Percentiles rank a stretch among this genome's conserved stretches.
phyloP scores from a whole-genome alignment of 1,140 invertebrate species.

The Bradynema listronoti region DNA sequence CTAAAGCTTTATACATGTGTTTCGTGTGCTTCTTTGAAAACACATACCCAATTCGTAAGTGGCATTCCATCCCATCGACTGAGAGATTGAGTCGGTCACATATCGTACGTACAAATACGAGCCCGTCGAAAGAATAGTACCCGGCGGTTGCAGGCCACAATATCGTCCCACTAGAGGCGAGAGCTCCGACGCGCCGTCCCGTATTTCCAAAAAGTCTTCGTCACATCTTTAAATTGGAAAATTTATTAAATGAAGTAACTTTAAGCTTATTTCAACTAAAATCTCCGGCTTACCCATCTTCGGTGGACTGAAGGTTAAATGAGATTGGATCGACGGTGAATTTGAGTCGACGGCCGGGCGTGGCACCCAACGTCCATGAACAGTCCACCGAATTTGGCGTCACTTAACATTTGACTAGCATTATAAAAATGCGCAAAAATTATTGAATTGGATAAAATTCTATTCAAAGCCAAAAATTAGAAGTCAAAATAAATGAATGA shows the following conservation, averaged over 20 bases:
- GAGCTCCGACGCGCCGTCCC: slow-evolving; percentile 39
- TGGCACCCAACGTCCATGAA: slow-evolving; percentile 41
- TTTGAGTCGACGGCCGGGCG: slow-evolving; percentile 47
- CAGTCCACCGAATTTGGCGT: slow-evolving; percentile 47
- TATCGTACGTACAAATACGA: slow-evolving; percentile 45
- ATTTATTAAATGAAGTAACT: slow-evolving; percentile 2
- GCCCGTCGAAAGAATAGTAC: slow-evolving; percentile 48
- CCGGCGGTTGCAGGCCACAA: slow-evolving; percentile 36
- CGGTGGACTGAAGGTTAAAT: slow-evolving; percentile 30
- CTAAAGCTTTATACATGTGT: slow-evolving; percentile 24
- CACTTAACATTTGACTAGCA: no score
- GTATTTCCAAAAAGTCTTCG: slow-evolving; percentile 47
- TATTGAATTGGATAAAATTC: slow-evolving; percentile 11
- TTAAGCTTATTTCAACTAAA: not conserved
- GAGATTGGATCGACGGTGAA: slow-evolving; percentile 47
- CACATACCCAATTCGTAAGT: slow-evolving; percentile 38
- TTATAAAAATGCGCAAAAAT: slow-evolving; percentile 5
- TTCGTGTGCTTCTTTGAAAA: not conserved
- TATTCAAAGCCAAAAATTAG: slow-evolving; percentile 1
- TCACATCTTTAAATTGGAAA: slow-evolving; percentile 29
- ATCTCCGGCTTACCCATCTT: not conserved
- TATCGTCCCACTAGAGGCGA: slow-evolving; percentile 45
- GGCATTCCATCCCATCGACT: slow-evolving; percentile 41
- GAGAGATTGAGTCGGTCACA: slow-evolving; percentile 33
- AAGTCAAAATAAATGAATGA: slow-evolving; percentile 6